Base-by-base conservation (phyloP, 1,140 invertebrate species). In the Scaptomyza hsui region DNA sequence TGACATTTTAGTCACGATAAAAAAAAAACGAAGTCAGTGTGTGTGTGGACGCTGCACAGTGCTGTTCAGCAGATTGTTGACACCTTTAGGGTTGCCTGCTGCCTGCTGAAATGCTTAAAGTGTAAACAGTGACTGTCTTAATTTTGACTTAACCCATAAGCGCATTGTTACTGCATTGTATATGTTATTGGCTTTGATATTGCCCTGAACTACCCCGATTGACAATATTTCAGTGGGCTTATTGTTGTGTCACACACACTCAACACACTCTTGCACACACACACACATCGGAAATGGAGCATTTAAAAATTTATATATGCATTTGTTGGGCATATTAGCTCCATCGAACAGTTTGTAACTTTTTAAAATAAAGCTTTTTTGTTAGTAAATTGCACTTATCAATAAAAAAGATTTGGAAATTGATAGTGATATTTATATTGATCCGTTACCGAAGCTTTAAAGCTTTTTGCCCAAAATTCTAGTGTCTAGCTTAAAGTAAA, bases 171-270 rank as follows among this genome's bases (percentile, higher is more conserved):
- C 51, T 57, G 18, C 56, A 41, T 21, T 44, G 4, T 32, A 19
- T 35, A n/a, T 37, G 1, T 12, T n/a, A 37, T n/a, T 37, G 24
- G 37, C 32, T 45, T 39, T 18, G 44, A 18, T 24, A 42, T 63
- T 69, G 35, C 32, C 68, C 61, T 61, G 51, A 64, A 64, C 68
- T 51, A 64, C 68, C 52, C 51, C 72, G 77, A 85, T 85, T 85
- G 81, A 83, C 63, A 80, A 76, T 83, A 80, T 76, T 69, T 83
- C 68, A 80, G 74, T 80, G 75, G 65, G 62, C 72, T 83, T 76
- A 80, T 78, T 79, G 63, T 62, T 79, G 65, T 63, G 59, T 29
- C 48, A 57, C 60, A 55, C 18, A 52, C 18, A 52, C 42, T 60
- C n/a, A 52, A 49, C 59, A 41, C 57, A 62, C 53, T 56, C 47